phyloP scores from a whole-genome alignment of 2,113 vertebrate species.

The Cariama cristata region DNA sequence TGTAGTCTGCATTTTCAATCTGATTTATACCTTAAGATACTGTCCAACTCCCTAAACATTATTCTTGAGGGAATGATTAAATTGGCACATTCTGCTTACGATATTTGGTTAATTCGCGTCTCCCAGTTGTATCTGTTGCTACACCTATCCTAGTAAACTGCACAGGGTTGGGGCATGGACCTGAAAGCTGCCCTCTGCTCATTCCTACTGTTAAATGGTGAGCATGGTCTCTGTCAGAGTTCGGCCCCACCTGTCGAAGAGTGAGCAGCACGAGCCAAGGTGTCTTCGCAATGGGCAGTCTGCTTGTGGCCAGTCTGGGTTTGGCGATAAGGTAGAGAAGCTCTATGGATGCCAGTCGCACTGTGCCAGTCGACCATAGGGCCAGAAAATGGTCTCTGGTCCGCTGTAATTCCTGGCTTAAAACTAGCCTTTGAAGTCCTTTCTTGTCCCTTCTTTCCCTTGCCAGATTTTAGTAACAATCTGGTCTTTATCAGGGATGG shows the following conservation, averaged over 20 bases:
- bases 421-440: background rate
- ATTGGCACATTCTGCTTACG: background rate
- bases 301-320: background rate
- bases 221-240: background rate
- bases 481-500: background rate
- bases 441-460: background rate
- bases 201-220: background rate
- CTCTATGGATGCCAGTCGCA: background rate
- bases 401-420: background rate
- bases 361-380: background rate
- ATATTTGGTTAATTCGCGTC: background rate
- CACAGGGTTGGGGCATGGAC: background rate
- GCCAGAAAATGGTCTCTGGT: background rate
- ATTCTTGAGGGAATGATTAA: background rate
- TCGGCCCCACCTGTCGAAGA: background rate
- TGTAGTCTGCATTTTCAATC: background rate
- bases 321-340: background rate
- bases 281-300: background rate
- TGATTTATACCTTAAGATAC: conserved; percentile 11
- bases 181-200: background rate
- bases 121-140: background rate
- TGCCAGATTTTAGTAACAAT: background rate
- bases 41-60: background rate
- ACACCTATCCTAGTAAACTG: background rate
- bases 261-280: background rate